Base-by-base conservation (phyloP, 2,797 vertebrate genomes). In the Zenarchopterus dispar region DNA sequence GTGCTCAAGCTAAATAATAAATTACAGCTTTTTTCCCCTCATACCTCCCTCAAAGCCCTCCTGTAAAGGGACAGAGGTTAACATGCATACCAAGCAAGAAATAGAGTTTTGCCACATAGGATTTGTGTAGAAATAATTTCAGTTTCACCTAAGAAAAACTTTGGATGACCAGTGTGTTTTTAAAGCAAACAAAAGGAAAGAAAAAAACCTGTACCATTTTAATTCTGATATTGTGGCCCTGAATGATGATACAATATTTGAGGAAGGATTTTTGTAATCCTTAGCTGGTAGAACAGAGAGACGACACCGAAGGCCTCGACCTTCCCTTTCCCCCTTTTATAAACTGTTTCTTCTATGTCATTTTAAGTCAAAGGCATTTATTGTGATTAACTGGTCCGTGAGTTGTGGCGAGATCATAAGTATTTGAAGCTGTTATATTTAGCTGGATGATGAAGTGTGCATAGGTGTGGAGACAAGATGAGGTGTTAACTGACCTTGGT, bases 401-500 rank as follows among this genome's bases (percentile, higher is more conserved):
- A 26, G 10, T 6, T 46, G 49, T 11, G 26, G 58, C 16, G 70
- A 84, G 73, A 85, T 84, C 70, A 66, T 39, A 70, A 73, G 65
- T 64, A 82, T 52, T 47, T 46, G 67, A 60, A 67, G 67, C 62
- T 67, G 78, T 47, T 86, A 81, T 84, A 90, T 82, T 88, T 81
- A 86, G 82, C 63, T 8, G 63, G 50, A 71, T 88, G 86, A 89
- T 88, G 81, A 82, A 87, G 86, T 81, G 80, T 88, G 86, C 71
- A 60, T 81, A 81, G 65, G 78, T 82, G 85, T 84, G 82, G 55
- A 87, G 84, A 88, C 75, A 36, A 77, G 71, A 86, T 81, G 87
- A 88, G 85, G 82, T 85, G 82, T 86, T 68, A 81, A 97, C 96
- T 97, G 95, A 99, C 97, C 97, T 99, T 99, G 97, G 94, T 99